Evolutionary conservation across 2,113 vertebrate genomes (phyloP).

Genomic region (Sinosuthora webbiana): DNA sequence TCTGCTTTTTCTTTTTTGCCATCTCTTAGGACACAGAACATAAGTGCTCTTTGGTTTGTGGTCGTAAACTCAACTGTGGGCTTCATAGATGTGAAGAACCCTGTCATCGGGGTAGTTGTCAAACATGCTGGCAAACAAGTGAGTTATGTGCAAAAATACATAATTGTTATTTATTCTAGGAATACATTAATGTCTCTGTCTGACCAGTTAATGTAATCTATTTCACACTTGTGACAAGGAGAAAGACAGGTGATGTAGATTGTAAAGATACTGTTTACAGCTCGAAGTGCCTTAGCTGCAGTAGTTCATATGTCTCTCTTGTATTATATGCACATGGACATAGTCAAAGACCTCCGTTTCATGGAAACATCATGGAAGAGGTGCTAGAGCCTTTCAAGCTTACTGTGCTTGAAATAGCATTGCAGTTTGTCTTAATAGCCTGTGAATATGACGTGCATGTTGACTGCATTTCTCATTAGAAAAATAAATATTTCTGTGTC

Average conservation of each 20-base stretch:
- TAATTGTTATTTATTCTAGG: neutral
- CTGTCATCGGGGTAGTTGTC: slow-evolving; percentile 95
- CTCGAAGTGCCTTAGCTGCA: neutral
- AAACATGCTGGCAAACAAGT: slow-evolving; percentile 97
- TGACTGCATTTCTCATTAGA: neutral
- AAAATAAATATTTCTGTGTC: neutral
- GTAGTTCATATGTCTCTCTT: neutral
- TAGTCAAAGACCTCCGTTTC: neutral
- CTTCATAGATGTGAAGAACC: slow-evolving; percentile 95
- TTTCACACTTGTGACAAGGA: neutral
- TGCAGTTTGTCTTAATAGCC: neutral
- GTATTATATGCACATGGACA: no score
- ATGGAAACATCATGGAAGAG: neutral
- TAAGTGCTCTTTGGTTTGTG: slow-evolving; percentile 91
- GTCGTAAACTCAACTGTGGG: slow-evolving; percentile 95
- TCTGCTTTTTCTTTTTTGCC: neutral
- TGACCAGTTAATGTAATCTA: neutral
- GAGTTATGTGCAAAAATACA: slow-evolving; percentile 47
- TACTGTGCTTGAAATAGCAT: neutral
- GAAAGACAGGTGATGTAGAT: neutral
- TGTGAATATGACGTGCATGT: neutral
- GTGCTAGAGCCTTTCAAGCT: neutral
- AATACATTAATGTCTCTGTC: neutral
- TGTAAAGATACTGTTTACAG: neutral
- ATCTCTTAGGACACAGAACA: slow-evolving; percentile 83